Evolutionary conservation across 1,140 invertebrate species (phyloP).

Genomic region (Ips nitidus): DNA sequence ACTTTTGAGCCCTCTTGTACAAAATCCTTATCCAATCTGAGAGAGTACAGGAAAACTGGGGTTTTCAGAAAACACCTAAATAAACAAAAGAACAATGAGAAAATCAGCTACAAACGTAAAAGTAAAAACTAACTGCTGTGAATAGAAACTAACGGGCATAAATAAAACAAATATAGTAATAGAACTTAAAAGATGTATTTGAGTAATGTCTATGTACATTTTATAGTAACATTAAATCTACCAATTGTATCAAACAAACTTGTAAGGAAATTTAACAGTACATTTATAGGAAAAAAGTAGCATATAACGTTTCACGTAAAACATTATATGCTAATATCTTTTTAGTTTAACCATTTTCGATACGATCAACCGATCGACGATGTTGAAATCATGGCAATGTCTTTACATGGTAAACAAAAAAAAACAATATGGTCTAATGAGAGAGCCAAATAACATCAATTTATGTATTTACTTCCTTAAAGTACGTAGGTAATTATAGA

Average conservation of each 20-base stretch:
- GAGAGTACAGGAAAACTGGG: too few species aligned
- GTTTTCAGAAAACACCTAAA: too few species aligned
- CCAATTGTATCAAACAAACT: conserved; percentile 41
- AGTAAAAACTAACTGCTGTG: too few species aligned
- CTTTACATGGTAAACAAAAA: conserved; percentile 19
- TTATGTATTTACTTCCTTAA: conserved; percentile 11
- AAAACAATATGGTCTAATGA: conserved; percentile 14
- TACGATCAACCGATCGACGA: too few species aligned
- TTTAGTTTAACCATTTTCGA: too few species aligned
- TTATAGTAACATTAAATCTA: conserved; percentile 43
- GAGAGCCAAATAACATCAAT: conserved; percentile 15
- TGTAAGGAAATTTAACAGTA: conserved; percentile 36
- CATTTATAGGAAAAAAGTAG: conserved; percentile 21
- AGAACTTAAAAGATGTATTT: conserved; percentile 44
- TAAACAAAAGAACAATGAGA: too few species aligned
- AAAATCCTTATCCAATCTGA: too few species aligned
- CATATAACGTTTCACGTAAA: too few species aligned
- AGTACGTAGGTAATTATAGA: not conserved
- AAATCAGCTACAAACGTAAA: too few species aligned
- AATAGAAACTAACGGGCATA: not conserved
- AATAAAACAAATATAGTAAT: conserved; percentile 32
- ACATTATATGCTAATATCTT: too few species aligned
- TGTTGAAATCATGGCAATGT: not conserved
- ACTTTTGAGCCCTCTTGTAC: too few species aligned
- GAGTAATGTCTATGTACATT: conserved; percentile 44